phyloP scores from a whole-genome alignment of 1,140 invertebrate species.

The Euschistus heros region DNA sequence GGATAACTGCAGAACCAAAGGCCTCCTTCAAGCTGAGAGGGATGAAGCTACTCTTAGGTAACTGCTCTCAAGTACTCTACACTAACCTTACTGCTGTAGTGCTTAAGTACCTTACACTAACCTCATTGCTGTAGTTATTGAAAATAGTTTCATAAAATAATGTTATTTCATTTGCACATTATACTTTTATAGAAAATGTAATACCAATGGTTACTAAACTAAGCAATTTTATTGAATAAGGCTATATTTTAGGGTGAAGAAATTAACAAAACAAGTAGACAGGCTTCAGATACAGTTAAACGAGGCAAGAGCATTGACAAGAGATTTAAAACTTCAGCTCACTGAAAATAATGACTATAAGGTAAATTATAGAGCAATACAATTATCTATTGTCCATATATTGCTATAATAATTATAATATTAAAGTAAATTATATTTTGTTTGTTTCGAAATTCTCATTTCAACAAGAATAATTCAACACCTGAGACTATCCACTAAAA shows the following conservation, averaged over 20 bases:
- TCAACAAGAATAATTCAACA: no score
- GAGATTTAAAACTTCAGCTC: conserved; percentile 65
- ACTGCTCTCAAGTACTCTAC: background rate
- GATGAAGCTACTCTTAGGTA: conserved; percentile 61
- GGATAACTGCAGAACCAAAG: conserved; percentile 29
- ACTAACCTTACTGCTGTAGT: background rate
- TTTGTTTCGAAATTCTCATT: no score
- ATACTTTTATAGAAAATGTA: no score
- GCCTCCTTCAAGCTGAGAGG: conserved; percentile 43
- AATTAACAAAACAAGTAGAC: conserved; percentile 64
- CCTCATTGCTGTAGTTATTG: no score
- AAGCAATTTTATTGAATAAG: background rate
- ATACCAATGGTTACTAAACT: no score
- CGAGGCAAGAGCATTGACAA: conserved; percentile 56
- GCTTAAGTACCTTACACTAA: no score
- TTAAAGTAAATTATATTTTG: no score
- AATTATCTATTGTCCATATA: no score
- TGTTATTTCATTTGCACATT: background rate
- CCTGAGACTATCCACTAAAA: no score
- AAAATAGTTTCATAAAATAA: background rate
- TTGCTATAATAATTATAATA: no score
- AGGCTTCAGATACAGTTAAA: conserved; percentile 56
- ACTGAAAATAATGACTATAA: conserved; percentile 74
- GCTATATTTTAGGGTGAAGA: conserved; percentile 45
- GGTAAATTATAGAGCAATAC: conserved; percentile 43